These are phyloP conservation scores for Patiria pectinifera DNA, from an alignment of 53 echinoderm and acorn worm species.

Conservation along the genomic window DNA sequence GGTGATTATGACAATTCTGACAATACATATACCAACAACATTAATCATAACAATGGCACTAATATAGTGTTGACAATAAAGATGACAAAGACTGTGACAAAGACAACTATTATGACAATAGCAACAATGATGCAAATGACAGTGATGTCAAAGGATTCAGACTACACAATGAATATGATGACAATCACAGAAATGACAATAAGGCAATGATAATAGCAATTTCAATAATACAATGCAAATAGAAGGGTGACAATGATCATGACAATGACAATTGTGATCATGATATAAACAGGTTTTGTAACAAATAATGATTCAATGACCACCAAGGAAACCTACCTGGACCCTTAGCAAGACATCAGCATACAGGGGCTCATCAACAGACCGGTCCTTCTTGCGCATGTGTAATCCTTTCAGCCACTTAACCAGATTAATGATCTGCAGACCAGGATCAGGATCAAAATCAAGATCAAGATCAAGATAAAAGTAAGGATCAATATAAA, in stretches of 20 bases:
- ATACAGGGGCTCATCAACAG: slow-evolving; percentile 86
- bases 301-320: not conserved
- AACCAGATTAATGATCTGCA: slow-evolving; percentile 91
- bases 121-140: too few relatives aligned
- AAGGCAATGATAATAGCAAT: too few relatives aligned
- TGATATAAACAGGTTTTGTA: too few relatives aligned
- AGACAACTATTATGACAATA: not conserved
- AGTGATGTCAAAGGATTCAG: not conserved
- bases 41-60: too few relatives aligned
- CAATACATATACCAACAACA: too few relatives aligned
- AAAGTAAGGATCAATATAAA: too few relatives aligned
- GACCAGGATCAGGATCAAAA: not conserved
- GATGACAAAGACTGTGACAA: not conserved
- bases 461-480: not conserved
- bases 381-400: slow-evolving; percentile 67
- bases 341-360: slow-evolving; percentile 89
- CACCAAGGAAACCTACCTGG: slow-evolving; percentile 71
- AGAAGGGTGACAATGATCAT: not conserved
- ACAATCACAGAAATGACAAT: not conserved
- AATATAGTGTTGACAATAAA: too few relatives aligned
- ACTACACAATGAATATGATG: too few relatives aligned
- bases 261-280: not conserved
- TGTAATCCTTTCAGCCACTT: slow-evolving; percentile 96
- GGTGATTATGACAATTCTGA: too few relatives aligned
- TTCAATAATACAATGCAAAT: too few relatives aligned